Evolutionary conservation across 2,888 invertebrate species (phyloP).

Genomic region (Fragum fragum): DNA sequence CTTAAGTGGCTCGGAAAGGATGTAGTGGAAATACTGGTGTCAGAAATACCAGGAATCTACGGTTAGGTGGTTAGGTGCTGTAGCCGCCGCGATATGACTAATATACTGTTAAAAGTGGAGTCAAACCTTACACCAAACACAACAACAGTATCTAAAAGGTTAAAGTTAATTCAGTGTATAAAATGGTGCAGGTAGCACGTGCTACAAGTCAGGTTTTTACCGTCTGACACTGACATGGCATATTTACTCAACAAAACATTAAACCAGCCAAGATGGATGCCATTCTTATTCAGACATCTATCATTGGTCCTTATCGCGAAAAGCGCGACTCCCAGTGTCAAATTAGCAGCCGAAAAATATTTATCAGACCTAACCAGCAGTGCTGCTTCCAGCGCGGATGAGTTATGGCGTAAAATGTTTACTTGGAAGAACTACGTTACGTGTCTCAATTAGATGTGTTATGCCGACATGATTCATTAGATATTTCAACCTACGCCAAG

Average conservation of each 20-base stretch:
- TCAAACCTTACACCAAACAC: too few relatives aligned
- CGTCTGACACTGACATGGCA: constrained; percentile 42
- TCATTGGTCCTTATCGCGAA: constrained; percentile 41
- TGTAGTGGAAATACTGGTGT: too few relatives aligned
- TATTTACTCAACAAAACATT: constrained; percentile 53
- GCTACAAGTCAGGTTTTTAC: constrained; percentile 1
- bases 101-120: too few relatives aligned
- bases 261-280: constrained; percentile 34
- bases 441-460: constrained; percentile 16
- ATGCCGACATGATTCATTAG: constrained; percentile 18
- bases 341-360: constrained; percentile 47
- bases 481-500: neutral
- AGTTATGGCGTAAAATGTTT: constrained; percentile 15
- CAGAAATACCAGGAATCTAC: too few relatives aligned
- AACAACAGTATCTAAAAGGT: too few relatives aligned
- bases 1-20: too few relatives aligned
- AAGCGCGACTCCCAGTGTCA: constrained; percentile 39
- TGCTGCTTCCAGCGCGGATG: neutral
- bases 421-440: neutral
- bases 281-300: constrained; percentile 32
- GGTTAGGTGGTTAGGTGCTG: too few relatives aligned
- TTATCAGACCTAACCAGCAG: constrained; percentile 33
- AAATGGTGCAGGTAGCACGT: neutral
- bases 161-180: too few relatives aligned
- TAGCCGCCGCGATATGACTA: too few relatives aligned